phyloP scores from a whole-genome alignment of 2,888 invertebrate genomes.

The Julus scanicus region DNA sequence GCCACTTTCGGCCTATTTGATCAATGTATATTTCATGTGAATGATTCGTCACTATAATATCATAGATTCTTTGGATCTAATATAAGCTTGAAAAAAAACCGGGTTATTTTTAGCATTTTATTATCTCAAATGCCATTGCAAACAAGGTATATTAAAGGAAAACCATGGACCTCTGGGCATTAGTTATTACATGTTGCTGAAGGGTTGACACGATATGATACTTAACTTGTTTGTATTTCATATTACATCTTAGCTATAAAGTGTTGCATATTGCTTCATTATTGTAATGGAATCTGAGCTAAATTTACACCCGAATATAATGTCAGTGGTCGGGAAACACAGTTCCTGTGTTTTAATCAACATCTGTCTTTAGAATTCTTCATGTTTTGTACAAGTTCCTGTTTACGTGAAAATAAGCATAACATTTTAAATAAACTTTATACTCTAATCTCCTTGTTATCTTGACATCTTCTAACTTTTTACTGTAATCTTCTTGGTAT shows the following conservation, averaged over 20 bases:
- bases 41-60: neutral
- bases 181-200: neutral
- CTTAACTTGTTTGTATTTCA: neutral
- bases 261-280: neutral
- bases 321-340: neutral
- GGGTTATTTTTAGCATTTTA: neutral
- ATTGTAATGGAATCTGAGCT: neutral
- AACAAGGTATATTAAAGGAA: neutral
- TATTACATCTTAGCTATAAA: neutral
- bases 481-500: no score
- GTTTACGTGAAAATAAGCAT: no score
- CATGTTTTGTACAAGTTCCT: no score
- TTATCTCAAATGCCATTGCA: neutral
- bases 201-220: neutral
- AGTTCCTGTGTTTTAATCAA: no score
- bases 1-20: neutral
- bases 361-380: no score
- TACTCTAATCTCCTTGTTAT: no score
- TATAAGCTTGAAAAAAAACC: no score
- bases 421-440: no score
- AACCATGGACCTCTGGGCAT: neutral
- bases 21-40: neutral
- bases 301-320: neutral
- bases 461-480: no score
- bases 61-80: neutral